phyloP scores from a whole-genome alignment of 2,888 invertebrate species.

The Trisateles emortualis region DNA sequence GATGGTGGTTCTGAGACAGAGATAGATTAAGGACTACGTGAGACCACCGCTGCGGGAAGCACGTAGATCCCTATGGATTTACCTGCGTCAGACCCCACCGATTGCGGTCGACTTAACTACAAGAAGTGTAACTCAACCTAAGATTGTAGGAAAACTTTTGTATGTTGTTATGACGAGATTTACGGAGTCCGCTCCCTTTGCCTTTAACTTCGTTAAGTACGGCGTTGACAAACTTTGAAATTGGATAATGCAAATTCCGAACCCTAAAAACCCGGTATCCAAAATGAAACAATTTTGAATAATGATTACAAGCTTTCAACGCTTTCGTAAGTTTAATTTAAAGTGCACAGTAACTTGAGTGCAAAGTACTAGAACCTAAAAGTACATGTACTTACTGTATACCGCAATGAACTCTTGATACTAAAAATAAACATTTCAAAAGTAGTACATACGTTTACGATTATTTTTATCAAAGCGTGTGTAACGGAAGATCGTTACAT shows the following conservation, averaged over 20 bases:
- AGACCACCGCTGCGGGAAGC: constrained; percentile 18
- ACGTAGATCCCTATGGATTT: constrained; percentile 58
- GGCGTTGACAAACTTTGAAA: constrained; percentile 32
- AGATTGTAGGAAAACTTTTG: constrained; percentile 37
- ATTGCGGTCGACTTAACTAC: constrained; percentile 53
- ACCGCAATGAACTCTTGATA: constrained; percentile 8
- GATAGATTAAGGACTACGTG: constrained; percentile 29
- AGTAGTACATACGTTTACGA: constrained; percentile 10
- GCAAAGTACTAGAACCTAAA: too few species aligned
- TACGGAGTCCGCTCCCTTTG: constrained; percentile 44
- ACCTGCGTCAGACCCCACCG: constrained; percentile 51
- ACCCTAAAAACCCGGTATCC: constrained; percentile 12
- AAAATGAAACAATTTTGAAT: constrained; percentile 2
- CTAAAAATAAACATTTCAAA: constrained; percentile 31
- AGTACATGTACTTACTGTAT: constrained; percentile 1
- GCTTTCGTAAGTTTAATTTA: neutral
- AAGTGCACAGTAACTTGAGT: too few species aligned
- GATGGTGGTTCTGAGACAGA: constrained; percentile 8
- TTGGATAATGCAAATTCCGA: constrained; percentile 28
- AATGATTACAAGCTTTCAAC: neutral
- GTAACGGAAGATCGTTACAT: constrained; percentile 31
- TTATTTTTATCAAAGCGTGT: constrained; percentile 29
- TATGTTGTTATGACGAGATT: constrained; percentile 50
- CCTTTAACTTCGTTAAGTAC: constrained; percentile 43
- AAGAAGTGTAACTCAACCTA: constrained; percentile 33